Percentiles rank a stretch among this genome's conserved stretches.
Evolutionary conservation across 2,113 vertebrate species (phyloP).

Genomic region (Ceyx margarethae): DNA sequence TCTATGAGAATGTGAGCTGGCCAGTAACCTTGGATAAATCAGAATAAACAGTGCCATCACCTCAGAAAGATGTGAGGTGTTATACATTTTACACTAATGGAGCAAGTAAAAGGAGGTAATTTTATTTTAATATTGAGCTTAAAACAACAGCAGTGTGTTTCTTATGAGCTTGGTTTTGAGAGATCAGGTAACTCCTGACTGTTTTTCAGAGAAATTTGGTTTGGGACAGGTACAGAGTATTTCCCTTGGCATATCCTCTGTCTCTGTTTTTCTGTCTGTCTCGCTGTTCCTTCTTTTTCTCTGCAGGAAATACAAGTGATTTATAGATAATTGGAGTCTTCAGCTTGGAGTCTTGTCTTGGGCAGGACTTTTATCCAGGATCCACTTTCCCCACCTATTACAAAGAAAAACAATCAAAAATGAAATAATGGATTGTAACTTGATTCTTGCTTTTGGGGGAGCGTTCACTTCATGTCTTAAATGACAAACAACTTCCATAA

Average conservation of each 20-base stretch:
- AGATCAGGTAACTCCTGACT: background rate
- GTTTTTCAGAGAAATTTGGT: conserved; percentile 16
- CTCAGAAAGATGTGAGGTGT: background rate
- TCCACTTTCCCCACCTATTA: conserved; percentile 80
- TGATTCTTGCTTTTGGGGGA: conserved; percentile 75
- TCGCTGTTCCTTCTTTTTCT: conserved; percentile 43
- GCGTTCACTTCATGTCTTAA: conserved; percentile 67
- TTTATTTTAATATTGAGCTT: background rate
- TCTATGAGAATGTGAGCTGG: background rate
- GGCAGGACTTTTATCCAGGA: conserved; percentile 75
- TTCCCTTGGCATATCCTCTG: conserved; percentile 55
- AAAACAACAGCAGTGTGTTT: fast-evolving
- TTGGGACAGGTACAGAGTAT: conserved; percentile 48
- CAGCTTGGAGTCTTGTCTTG: conserved; percentile 66
- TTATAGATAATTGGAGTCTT: conserved; percentile 79
- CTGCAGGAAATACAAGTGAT: conserved; percentile 77
- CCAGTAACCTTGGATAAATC: background rate
- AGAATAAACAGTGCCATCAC: background rate
- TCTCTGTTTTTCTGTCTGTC: conserved; percentile 45
- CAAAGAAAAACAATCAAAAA: conserved; percentile 80
- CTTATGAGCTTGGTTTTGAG: background rate
- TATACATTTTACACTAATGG: background rate
- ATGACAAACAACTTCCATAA: conserved; percentile 77
- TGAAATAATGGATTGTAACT: conserved; percentile 76
- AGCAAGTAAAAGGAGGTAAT: background rate